Evolutionary conservation across 2,888 invertebrate genomes (phyloP).

Genomic region (Netelia fuscicornis): DNA sequence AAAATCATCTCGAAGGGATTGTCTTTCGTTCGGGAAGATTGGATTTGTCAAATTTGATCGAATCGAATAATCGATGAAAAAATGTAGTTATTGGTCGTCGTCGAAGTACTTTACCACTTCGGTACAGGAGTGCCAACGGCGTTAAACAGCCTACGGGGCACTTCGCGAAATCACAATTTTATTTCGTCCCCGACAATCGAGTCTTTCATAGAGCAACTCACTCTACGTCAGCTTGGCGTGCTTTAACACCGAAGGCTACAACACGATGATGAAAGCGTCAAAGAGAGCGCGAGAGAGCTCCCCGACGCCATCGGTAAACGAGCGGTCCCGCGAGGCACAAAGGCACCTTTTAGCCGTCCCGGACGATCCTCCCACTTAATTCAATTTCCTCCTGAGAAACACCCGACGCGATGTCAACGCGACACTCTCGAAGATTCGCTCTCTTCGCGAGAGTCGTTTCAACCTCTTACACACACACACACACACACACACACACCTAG

Average conservation of each 20-base stretch:
- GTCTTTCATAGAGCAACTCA: constrained; percentile 32
- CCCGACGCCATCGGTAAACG: constrained; percentile 50
- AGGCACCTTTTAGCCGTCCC: constrained; percentile 71
- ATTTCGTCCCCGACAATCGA: constrained; percentile 51
- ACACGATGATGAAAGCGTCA: constrained; percentile 30
- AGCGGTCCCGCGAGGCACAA: constrained; percentile 60
- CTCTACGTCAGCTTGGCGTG: constrained; percentile 15
- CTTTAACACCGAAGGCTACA: constrained; percentile 27
- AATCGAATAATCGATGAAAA: constrained; percentile 30
- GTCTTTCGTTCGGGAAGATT: background rate
- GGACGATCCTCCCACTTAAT: constrained; percentile 69
- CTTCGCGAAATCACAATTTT: constrained; percentile 31
- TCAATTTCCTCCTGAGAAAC: constrained; percentile 68
- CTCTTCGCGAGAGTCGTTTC: constrained; percentile 14
- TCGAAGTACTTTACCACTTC: constrained; percentile 14
- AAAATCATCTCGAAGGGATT: background rate
- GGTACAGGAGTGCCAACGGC: background rate
- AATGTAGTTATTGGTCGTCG: constrained; percentile 33
- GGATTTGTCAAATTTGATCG: constrained; percentile 21
- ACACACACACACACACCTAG: background rate
- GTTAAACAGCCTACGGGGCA: background rate
- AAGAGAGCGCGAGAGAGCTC: constrained; percentile 28
- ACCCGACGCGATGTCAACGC: constrained; percentile 54
- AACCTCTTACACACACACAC: background rate
- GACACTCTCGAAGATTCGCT: constrained; percentile 42